Conservation (phyloP, 2,113 vertebrate genomes). For the Toxotes chatareus region DNA sequence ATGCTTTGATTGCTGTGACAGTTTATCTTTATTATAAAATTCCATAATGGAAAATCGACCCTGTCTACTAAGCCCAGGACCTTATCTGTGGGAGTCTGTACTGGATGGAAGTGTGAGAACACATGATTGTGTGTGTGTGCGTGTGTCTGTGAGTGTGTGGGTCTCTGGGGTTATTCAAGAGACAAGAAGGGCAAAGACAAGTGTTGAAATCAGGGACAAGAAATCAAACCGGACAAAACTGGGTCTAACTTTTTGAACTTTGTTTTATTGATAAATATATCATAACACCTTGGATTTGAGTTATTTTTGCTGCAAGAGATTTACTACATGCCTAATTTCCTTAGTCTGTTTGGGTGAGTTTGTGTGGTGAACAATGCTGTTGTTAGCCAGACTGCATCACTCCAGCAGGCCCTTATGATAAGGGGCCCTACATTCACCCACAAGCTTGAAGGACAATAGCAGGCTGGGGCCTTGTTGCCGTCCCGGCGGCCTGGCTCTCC, state of each 20-base stretch:
- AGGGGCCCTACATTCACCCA: constrained; percentile 72
- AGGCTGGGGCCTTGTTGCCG: constrained; percentile 70
- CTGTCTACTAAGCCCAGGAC: constrained; percentile 61
- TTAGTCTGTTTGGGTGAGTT: constrained; percentile 21
- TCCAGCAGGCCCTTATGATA: constrained; percentile 52
- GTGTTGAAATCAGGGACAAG: constrained; percentile 16
- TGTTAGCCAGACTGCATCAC: constrained; percentile 35
- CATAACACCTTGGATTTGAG: background rate
- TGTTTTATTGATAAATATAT: background rate
- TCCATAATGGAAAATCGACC: constrained; percentile 84
- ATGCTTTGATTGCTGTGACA: constrained; percentile 75
- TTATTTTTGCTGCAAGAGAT: background rate
- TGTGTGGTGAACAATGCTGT: constrained; percentile 43
- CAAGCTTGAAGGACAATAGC: constrained; percentile 79
- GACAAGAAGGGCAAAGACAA: constrained; percentile 35
- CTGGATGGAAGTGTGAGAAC: constrained; percentile 34
- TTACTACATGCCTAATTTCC: background rate
- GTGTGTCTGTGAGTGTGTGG: background rate
- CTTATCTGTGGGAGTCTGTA: constrained; percentile 64
- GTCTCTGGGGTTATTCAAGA: constrained; percentile 41
- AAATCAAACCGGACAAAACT: constrained; percentile 17
- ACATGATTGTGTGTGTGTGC: constrained; percentile 21
- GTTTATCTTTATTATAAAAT: constrained; percentile 85
- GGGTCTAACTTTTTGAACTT: background rate
- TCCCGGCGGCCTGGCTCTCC: constrained; percentile 75